Evolutionary conservation across 2,797 vertebrate species (phyloP), one percentile per base, ranked within the genome.

Genomic region (Semaprochilodus insignis): DNA sequence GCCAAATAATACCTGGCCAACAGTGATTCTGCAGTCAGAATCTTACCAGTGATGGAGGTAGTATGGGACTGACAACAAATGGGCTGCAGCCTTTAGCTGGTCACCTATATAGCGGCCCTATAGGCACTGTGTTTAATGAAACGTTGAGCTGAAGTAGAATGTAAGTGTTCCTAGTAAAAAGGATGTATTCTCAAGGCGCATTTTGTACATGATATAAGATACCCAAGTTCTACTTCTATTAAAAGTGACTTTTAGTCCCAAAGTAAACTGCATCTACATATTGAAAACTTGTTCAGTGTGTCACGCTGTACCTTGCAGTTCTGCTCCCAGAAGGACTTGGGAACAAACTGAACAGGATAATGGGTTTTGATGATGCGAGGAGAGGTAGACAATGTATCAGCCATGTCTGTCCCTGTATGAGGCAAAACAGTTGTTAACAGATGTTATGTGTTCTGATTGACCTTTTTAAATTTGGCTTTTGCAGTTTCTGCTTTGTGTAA

Each of bases 311-410:
- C 81, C 80, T 85, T 89, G 88, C 92, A 80, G 84, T 89, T 90
- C 62, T 94, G 86, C 77, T 95, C 93, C 93, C 90, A 94, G 87
- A 95, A 94, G 3, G 93, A 93, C 57, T 91, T 92, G 14, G 93
- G 94, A 11, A 94, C 21, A 40, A 95, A 78, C 86, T 94, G 93
- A 67, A 93, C 88, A 2, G 94, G 94, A 1, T 94, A 88, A 82
- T 95, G 94, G 74, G 92, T 93, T 89, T 95, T 95, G 80, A 95
- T 95, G 78, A 95, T 88, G 69, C 93, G 91, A 74, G 93, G 94
- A 80, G 86, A 88, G 1, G 93, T 92, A 17, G 84, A n/a, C 34
- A 95, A 88, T 0, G 81, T 52, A 70, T 94, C 91, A 23, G 84
- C 90, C 66, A 82, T 2, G 8, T 91, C 91, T 65, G 70, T 90